A percentile compares a stretch with the other conserved stretches of the same genome.
Conservation (phyloP, 1,140 invertebrate species). For the Liolophura sinensis region DNA sequence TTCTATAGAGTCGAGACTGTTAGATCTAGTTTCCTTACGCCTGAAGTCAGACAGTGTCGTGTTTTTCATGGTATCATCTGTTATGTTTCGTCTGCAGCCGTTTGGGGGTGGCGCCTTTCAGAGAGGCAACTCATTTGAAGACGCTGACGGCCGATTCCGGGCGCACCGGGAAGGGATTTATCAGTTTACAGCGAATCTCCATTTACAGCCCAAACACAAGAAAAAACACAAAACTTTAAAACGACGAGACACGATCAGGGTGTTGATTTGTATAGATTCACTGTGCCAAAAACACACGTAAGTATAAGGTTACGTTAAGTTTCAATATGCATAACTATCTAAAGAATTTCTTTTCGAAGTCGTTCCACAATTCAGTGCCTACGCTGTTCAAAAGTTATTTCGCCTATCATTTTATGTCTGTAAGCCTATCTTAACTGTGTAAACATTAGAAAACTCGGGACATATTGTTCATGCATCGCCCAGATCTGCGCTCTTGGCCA, state of each 20-base stretch:
- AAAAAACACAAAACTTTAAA: conserved; percentile 26
- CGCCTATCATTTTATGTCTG: neutral
- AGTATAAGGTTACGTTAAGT: conserved; percentile 16
- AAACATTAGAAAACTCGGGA: neutral
- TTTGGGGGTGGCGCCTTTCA: conserved; percentile 43
- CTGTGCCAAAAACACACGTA: conserved; percentile 46
- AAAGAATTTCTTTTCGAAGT: neutral
- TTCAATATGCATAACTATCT: neutral
- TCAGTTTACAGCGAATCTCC: conserved; percentile 46
- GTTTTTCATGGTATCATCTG: neutral
- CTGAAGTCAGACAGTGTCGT: too few species aligned
- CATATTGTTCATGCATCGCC: neutral
- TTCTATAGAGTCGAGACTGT: neutral
- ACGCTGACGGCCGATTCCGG: conserved; percentile 35
- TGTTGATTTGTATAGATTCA: conserved; percentile 44
- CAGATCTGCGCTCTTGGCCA: neutral
- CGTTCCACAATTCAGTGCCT: neutral
- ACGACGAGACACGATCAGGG: conserved; percentile 33
- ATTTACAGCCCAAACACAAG: conserved; percentile 25
- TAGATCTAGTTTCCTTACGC: neutral
- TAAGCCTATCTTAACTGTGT: neutral
- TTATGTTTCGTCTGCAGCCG: conserved; percentile 28
- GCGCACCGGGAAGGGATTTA: conserved; percentile 43
- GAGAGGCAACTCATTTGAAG: conserved; percentile 40
- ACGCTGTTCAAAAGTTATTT: neutral